Percentiles rank a stretch among this genome's conserved stretches.
These are phyloP conservation scores for Ganaspis sp. DNA, from an alignment of 1,140 invertebrate species.

Conservation along the genomic window DNA sequence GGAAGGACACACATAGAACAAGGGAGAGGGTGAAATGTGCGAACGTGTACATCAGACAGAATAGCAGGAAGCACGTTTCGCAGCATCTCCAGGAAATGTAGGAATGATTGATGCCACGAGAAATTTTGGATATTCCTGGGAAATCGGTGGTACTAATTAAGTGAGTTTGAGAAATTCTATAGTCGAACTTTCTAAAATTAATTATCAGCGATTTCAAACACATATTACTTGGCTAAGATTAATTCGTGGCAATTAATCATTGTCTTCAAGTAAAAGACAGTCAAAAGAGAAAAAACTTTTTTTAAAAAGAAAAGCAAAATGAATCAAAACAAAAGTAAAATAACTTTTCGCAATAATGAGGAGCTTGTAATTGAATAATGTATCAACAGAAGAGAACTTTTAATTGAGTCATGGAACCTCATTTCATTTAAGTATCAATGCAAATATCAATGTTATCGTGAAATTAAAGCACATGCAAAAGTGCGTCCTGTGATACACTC, in stretches of 20 bases:
- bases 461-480: background rate
- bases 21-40: slow-evolving; percentile 11
- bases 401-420: too few relatives aligned
- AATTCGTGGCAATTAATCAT: slow-evolving; percentile 16
- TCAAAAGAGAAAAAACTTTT: background rate
- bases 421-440: background rate
- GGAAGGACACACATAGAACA: slow-evolving; percentile 11
- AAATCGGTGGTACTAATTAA: slow-evolving; percentile 36
- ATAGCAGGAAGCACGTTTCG: slow-evolving; percentile 35
- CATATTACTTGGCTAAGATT: slow-evolving; percentile 23
- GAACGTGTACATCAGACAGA: slow-evolving; percentile 17
- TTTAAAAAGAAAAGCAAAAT: background rate
- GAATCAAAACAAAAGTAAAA: background rate
- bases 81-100: slow-evolving; percentile 45
- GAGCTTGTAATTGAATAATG: too few relatives aligned
- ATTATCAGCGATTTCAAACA: background rate
- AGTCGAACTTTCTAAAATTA: slow-evolving; percentile 12
- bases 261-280: background rate
- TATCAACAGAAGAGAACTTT: too few relatives aligned
- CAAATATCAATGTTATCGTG: background rate
- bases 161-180: slow-evolving; percentile 9
- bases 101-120: slow-evolving; percentile 49
- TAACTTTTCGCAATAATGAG: background rate
- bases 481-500: background rate
- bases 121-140: slow-evolving; percentile 47